Percentiles rank a stretch among this genome's conserved stretches.
These are phyloP conservation scores for Crocuta crocuta DNA, from an alignment of 2,113 vertebrate species.

Conservation along the genomic window DNA sequence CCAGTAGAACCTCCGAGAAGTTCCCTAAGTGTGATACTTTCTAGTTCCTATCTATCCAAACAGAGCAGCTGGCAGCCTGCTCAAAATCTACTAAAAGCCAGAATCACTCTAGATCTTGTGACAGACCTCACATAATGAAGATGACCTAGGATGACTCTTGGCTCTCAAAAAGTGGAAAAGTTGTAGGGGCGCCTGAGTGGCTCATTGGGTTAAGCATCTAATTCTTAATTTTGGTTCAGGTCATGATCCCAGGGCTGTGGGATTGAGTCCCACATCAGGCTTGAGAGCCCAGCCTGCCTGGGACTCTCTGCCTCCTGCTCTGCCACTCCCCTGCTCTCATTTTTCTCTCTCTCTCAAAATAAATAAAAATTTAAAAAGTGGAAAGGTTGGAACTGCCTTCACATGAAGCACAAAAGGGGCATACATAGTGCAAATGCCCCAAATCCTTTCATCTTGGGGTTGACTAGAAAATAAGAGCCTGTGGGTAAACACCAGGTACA, in stretches of 20 bases:
- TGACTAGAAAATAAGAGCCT: not conserved
- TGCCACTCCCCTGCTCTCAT: no score
- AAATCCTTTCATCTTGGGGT: not conserved
- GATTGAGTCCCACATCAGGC: no score
- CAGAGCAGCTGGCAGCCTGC: not conserved
- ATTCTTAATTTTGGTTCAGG: no score
- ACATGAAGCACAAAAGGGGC: not conserved
- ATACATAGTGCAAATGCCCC: not conserved
- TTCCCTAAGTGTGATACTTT: not conserved
- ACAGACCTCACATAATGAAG: not conserved
- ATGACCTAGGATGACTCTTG: not conserved
- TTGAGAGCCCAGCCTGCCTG: no score
- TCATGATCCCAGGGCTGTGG: no score
- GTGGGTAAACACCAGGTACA: not conserved
- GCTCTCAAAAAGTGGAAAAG: not conserved
- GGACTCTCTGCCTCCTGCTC: no score
- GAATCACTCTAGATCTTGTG: not conserved
- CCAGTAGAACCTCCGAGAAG: not conserved
- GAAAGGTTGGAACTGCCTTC: not conserved
- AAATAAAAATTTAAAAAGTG: not conserved
- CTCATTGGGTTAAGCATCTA: no score
- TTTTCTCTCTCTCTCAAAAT: no score
- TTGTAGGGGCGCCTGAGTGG: no score
- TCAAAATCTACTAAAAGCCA: not conserved
- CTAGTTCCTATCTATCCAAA: constrained; percentile 3